A percentile compares a stretch with the other conserved stretches of the same genome.
Evolutionary conservation across 2,113 vertebrate genomes (phyloP).

Genomic region (Pelmatolapia mariae): DNA sequence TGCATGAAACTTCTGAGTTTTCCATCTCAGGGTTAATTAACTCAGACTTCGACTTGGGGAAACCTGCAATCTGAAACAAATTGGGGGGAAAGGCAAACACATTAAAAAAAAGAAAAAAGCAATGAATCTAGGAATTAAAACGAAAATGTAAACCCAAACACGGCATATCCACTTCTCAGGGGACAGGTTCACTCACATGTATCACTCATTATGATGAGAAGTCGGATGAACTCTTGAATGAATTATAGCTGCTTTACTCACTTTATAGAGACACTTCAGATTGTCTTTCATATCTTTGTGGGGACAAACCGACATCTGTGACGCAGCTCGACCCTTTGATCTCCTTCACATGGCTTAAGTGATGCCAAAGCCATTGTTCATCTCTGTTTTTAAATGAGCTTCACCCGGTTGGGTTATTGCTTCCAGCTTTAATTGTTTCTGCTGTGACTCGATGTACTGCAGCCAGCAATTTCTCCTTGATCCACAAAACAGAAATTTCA

Average conservation of each 20-base stretch:
- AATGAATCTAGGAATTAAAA: neutral
- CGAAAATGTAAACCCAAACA: neutral
- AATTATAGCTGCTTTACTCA: neutral
- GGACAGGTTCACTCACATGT: slow-evolving; percentile 19
- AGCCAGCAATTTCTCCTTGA: neutral
- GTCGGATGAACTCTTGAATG: neutral
- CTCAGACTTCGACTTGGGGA: neutral
- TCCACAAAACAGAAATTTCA: neutral
- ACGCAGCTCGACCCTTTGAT: neutral
- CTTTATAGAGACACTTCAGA: neutral
- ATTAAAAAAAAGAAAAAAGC: neutral
- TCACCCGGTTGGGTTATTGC: neutral
- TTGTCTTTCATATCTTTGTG: neutral
- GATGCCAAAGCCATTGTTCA: neutral
- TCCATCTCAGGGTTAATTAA: neutral
- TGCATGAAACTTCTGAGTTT: neutral
- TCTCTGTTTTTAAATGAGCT: neutral
- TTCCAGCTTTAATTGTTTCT: neutral
- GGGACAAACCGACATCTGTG: neutral
- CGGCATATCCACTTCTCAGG: neutral
- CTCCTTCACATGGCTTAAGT: neutral
- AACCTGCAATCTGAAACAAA: neutral
- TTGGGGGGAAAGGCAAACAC: neutral
- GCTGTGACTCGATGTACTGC: neutral
- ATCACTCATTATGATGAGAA: slow-evolving; percentile 18